These are phyloP conservation scores for Aproaerema taeniolella DNA, from an alignment of 2,888 invertebrate species.

Conservation along the genomic window DNA sequence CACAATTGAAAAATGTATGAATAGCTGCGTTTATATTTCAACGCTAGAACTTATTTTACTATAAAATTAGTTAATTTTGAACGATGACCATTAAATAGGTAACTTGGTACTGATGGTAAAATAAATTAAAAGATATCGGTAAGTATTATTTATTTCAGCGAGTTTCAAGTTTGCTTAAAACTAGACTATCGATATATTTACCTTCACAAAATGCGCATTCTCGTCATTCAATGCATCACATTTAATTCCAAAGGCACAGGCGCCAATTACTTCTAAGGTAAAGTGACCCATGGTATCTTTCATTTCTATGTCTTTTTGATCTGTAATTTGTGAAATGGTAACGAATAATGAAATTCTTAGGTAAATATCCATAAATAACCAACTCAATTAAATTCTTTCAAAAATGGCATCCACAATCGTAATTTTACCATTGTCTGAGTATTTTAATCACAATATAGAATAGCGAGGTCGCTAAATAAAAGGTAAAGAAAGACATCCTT, in stretches of 20 bases:
- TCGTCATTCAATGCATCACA: slow-evolving; percentile 65
- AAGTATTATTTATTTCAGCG: not conserved
- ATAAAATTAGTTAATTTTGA: no score
- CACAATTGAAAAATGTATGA: not conserved
- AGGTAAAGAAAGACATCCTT: not conserved
- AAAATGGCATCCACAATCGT: no score
- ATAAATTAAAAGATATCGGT: not conserved
- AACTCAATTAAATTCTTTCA: no score
- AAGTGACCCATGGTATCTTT: slow-evolving; percentile 74
- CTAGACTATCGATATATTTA: slow-evolving; percentile 24
- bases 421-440: no score
- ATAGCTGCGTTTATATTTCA: no score
- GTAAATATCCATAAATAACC: slow-evolving; percentile 2
- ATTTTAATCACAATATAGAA: no score
- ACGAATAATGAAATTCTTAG: no score
- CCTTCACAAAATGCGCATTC: slow-evolving; percentile 70
- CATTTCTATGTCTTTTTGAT: slow-evolving; percentile 68
- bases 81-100: no score
- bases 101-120: not conserved
- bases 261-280: slow-evolving; percentile 75
- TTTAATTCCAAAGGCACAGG: slow-evolving; percentile 76
- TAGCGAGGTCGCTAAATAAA: no score
- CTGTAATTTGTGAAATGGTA: no score
- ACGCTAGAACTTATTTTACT: no score
- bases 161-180: no score